These are phyloP conservation scores for Oenanthe melanoleuca DNA, from an alignment of 2,113 vertebrate genomes.

Conservation along the genomic window DNA sequence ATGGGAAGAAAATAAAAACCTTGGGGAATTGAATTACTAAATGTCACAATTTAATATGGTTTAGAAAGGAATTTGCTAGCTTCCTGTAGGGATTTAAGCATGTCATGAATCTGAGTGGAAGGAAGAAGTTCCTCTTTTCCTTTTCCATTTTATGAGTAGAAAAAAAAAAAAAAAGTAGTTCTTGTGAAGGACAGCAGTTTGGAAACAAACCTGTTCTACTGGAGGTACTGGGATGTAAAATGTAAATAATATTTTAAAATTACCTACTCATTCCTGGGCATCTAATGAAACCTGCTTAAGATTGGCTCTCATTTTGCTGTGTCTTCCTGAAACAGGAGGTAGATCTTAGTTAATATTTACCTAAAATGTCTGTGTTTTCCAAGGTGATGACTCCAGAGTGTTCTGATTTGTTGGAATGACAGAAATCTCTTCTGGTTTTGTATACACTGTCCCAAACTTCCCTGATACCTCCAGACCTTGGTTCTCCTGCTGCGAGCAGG, in stretches of 20 bases:
- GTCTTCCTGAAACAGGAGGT: neutral
- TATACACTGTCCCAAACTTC: neutral
- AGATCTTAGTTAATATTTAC: neutral
- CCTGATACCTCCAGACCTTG: neutral
- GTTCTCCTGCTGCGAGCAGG: accelerated
- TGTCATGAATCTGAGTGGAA: neutral
- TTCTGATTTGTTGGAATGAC: neutral
- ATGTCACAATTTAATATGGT: neutral
- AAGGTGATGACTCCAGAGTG: neutral
- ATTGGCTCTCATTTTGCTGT: neutral
- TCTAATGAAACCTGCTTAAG: neutral
- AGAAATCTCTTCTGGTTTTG: neutral
- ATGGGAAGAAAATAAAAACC: neutral
- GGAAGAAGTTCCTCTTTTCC: neutral
- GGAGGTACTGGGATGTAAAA: conserved; percentile 5
- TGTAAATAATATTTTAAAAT: neutral
- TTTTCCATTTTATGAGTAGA: neutral
- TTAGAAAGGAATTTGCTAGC: neutral
- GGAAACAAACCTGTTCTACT: conserved; percentile 37
- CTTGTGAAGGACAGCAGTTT: neutral
- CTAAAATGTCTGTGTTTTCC: neutral
- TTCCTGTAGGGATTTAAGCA: neutral
- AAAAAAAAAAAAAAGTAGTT: neutral
- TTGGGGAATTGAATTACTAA: neutral
- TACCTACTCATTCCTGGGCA: neutral